Evolutionary conservation across 1,140 invertebrate genomes (phyloP), one percentile per base, ranked within the genome.

Genomic region (Lasaia peninsularis): DNA sequence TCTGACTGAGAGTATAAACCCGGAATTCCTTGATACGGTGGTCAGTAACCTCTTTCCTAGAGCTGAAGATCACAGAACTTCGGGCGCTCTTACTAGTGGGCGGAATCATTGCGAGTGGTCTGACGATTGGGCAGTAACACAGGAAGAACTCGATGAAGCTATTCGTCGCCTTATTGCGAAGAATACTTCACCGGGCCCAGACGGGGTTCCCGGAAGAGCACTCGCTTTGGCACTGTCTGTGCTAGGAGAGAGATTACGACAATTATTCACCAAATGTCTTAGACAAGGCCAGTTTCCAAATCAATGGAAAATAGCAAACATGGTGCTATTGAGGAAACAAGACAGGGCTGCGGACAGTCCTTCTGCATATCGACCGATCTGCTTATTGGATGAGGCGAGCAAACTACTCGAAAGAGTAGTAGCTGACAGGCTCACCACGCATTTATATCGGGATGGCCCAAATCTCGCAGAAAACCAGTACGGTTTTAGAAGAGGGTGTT

Each of bases 121-220:
- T 3, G 18, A 20, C 0, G 56, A 58, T 7, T n/a, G 31, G 8
- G 32, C 14, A 8, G 52, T 56, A 1, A 44, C 44, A 1, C 16
- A 14, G 1, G 11, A 52, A 10, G 56, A 65, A 34, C n/a, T 58
- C 10, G 24, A 28, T 28, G 24, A 28, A 28, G 52, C 63, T 11
- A 11, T 61, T 1, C 18, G 11, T 9, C 44, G 56, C 12, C 44
- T 61, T 12, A 11, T 12, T 2, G n/a, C 37, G 2, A 32, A 33
- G 10, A 57, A 60, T 9, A 62, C 56, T 8, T 56, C 59, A 4
- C 60, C 63, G 2, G 59, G 64, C 1, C 60, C 50, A 4, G 60
- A 66, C 24, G 60, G 56, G 2, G 50, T 66, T 6, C 65, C 57
- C 6, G 60, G 55, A 9, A 34, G 56, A 2, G 59, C 32, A 1